phyloP scores from a whole-genome alignment of 2,797 vertebrate genomes.

The Pseudomugil tenellus region DNA sequence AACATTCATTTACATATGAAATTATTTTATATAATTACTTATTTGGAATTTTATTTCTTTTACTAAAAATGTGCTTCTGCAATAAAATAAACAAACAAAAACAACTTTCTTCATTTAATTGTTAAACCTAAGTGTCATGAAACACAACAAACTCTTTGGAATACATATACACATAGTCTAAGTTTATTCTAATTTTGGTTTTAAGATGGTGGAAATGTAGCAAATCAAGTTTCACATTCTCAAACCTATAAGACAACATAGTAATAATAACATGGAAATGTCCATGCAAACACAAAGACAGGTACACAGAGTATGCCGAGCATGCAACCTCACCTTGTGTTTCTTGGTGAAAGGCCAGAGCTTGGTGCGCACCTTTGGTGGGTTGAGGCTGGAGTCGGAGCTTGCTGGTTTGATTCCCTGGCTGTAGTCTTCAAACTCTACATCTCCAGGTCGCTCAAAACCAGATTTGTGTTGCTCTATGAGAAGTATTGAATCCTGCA shows the following conservation, averaged over 20 bases:
- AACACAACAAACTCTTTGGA: too few species aligned
- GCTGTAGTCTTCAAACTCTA: slow-evolving; percentile 91
- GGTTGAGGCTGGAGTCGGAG: slow-evolving; percentile 84
- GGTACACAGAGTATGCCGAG: not conserved
- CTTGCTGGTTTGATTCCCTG: slow-evolving; percentile 82
- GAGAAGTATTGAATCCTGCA: slow-evolving; percentile 85
- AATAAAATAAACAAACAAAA: too few species aligned
- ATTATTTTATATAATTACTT: too few species aligned
- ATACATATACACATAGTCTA: too few species aligned
- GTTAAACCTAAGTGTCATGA: too few species aligned
- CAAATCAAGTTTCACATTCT: not conserved
- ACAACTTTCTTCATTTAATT: too few species aligned
- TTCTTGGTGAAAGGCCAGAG: slow-evolving; percentile 89
- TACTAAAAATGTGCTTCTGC: too few species aligned
- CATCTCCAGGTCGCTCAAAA: slow-evolving; percentile 82
- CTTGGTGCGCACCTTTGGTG: slow-evolving; percentile 78
- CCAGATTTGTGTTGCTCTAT: slow-evolving; percentile 89
- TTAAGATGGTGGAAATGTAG: not conserved
- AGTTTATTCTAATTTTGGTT: not conserved
- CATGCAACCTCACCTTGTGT: slow-evolving; percentile 80
- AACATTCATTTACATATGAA: too few species aligned
- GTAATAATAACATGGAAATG: not conserved
- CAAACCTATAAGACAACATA: not conserved
- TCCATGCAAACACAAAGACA: not conserved
- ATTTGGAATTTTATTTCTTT: too few species aligned